Conservation (phyloP, 1,140 invertebrate genomes). For the Diprion similis region DNA sequence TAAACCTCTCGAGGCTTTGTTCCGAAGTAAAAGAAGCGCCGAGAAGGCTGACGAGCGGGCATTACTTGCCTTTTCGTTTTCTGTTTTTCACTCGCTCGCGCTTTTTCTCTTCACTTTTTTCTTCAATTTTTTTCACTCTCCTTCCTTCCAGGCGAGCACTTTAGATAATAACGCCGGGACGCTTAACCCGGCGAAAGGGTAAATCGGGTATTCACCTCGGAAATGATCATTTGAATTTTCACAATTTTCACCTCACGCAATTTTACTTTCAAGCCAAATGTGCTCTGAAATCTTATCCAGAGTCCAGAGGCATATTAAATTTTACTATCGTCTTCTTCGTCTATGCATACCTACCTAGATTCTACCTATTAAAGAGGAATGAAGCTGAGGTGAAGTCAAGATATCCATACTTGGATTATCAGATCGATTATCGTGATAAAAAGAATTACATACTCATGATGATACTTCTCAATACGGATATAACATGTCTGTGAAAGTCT, state of each 20-base stretch:
- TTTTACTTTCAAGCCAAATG: slow-evolving; percentile 11
- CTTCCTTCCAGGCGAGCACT: slow-evolving; percentile 50
- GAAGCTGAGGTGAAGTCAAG: no score
- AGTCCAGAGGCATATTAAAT: no score
- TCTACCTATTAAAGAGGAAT: no score
- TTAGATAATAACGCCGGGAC: slow-evolving; percentile 63
- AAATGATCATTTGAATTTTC: slow-evolving; percentile 65
- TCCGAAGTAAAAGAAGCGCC: neutral
- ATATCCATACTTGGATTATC: no score
- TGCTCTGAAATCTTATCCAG: slow-evolving; percentile 11
- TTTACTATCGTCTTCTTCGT: no score
- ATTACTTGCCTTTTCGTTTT: neutral
- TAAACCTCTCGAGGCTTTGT: neutral
- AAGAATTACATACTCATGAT: no score
- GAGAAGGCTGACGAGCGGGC: neutral
- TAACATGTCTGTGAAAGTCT: no score
- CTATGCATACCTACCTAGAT: no score
- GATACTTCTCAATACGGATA: no score
- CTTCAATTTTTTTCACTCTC: slow-evolving; percentile 35
- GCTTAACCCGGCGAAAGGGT: slow-evolving; percentile 52
- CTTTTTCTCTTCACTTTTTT: slow-evolving; percentile 15
- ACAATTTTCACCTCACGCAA: slow-evolving; percentile 44
- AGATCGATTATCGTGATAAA: no score
- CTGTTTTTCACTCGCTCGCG: neutral
- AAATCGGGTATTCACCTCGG: slow-evolving; percentile 63